phyloP scores from a whole-genome alignment of 2,113 vertebrate genomes.

The Vidua macroura region DNA sequence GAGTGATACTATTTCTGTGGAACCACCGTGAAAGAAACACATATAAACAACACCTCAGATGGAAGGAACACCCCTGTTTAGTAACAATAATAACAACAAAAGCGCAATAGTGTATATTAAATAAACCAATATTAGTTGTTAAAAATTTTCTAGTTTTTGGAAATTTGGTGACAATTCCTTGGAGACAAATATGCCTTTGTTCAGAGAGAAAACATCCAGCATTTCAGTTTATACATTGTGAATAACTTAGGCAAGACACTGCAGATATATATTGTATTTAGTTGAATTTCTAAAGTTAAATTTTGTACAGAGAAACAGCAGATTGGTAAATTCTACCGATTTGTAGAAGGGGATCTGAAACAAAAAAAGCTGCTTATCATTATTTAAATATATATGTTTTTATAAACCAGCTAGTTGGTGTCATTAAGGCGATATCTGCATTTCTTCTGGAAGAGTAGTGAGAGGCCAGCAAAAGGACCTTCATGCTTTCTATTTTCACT shows the following conservation, averaged over 20 bases:
- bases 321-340: background rate
- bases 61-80: background rate
- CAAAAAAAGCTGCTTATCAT: background rate
- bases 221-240: background rate
- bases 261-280: background rate
- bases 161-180: background rate
- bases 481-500: background rate
- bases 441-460: background rate
- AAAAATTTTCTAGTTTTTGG: background rate
- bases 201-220: background rate
- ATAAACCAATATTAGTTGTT: background rate
- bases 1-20: background rate
- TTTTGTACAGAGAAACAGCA: background rate
- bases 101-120: background rate
- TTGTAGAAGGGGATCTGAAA: background rate
- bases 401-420: background rate
- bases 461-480: background rate
- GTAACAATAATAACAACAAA: background rate
- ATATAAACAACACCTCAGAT: background rate
- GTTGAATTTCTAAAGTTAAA: background rate
- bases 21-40: background rate
- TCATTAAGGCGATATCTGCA: fast-evolving
- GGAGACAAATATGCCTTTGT: background rate
- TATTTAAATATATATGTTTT: slow-evolving; percentile 11
- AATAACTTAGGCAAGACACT: background rate